phyloP scores from a whole-genome alignment of 2,113 vertebrate species.

The Oreochromis niloticus region DNA sequence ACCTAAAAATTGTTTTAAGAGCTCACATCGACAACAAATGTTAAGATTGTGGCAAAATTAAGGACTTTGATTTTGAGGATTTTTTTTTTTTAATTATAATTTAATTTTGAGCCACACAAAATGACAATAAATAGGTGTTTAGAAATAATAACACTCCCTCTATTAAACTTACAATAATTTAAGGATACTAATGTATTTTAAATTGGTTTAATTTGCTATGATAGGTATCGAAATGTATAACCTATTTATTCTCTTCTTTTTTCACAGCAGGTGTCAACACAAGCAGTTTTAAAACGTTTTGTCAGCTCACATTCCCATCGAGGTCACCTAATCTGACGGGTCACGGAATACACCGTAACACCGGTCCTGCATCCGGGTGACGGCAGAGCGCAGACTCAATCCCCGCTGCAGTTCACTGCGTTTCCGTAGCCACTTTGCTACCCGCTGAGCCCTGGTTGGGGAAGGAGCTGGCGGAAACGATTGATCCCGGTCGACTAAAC shows the following conservation, averaged over 20 bases:
- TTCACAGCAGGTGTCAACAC: not conserved
- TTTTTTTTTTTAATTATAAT: fast-evolving
- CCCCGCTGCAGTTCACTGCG: conserved; percentile 55
- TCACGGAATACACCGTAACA: conserved; percentile 4
- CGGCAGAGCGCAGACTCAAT: conserved; percentile 68
- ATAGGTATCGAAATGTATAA: not conserved
- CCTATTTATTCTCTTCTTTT: not conserved
- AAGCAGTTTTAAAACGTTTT: not conserved
- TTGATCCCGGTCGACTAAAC: conserved; percentile 42
- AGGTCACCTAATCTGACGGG: not conserved
- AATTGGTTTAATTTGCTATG: not conserved
- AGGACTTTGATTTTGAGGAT: not conserved
- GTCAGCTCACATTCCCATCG: not conserved
- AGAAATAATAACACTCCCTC: not conserved
- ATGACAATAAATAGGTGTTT: not conserved
- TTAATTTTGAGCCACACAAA: not conserved
- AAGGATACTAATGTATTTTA: not conserved
- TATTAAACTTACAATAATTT: not conserved
- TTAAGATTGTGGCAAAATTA: not conserved
- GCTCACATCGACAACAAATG: not conserved
- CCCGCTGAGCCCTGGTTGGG: conserved; percentile 56
- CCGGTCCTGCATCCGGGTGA: conserved; percentile 54
- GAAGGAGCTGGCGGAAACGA: conserved; percentile 46
- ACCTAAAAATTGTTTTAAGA: not conserved
- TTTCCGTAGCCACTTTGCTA: conserved; percentile 68